phyloP scores from a whole-genome alignment of 2,888 invertebrate species.

The Cephonodes hylas region DNA sequence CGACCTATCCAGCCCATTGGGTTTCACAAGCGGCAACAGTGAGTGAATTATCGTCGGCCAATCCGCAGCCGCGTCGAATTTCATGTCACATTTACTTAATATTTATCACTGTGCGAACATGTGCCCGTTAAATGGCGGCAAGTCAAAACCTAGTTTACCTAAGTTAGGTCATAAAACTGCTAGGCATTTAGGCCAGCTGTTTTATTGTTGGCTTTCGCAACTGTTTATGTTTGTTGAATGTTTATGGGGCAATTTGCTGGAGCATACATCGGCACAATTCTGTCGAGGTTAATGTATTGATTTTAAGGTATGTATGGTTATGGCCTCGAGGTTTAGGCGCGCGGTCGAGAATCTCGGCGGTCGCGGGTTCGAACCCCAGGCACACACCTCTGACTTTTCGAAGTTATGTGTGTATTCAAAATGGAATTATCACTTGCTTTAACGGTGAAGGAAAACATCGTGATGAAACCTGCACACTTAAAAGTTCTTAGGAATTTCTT shows the following conservation, averaged over 20 bases:
- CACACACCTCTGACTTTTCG: no score
- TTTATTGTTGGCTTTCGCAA: constrained; percentile 52
- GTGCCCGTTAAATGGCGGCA: constrained; percentile 11
- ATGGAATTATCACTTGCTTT: no score
- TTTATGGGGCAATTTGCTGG: neutral
- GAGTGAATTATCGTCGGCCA: constrained; percentile 8
- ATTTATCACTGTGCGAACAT: constrained; percentile 12
- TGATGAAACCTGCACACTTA: no score
- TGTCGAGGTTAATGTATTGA: no score
- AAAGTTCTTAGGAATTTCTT: no score
- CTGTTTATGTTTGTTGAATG: constrained; percentile 31
- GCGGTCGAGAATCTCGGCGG: no score
- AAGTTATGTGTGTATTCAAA: no score
- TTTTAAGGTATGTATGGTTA: no score
- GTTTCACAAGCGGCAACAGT: constrained; percentile 1
- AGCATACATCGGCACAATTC: neutral
- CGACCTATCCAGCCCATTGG: neutral
- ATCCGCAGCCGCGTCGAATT: constrained; percentile 7
- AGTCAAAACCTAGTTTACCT: constrained; percentile 29
- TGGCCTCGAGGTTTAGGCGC: no score
- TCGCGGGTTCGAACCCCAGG: no score
- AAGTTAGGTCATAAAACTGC: constrained; percentile 52
- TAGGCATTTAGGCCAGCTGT: constrained; percentile 52
- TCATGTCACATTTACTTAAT: constrained; percentile 12
- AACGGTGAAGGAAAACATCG: no score